phyloP scores from a whole-genome alignment of 2,113 vertebrate genomes.

The Calonectris borealis region DNA sequence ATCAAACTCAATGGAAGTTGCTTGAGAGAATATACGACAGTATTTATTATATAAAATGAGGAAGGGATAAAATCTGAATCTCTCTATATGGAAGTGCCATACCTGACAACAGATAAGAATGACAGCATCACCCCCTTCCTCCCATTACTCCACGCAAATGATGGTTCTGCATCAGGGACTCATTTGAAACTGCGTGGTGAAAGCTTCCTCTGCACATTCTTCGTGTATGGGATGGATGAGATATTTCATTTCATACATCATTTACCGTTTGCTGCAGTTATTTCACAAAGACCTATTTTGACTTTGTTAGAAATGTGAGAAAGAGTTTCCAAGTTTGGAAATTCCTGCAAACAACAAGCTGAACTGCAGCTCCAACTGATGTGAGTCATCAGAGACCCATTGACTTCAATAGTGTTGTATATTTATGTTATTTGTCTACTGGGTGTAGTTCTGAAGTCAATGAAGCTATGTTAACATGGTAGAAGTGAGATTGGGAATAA shows the following conservation, averaged over 20 bases:
- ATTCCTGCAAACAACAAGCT: conserved; percentile 16
- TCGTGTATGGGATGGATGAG: conserved; percentile 19
- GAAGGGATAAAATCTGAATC: not conserved
- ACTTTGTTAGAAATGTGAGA: conserved; percentile 39
- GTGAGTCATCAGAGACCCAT: conserved; percentile 30
- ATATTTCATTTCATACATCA: conserved; percentile 62
- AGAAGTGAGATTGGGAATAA: not conserved
- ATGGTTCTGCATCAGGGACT: not conserved
- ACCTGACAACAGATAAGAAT: conserved; percentile 24
- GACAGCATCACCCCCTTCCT: conserved; percentile 13
- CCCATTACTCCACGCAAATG: not conserved
- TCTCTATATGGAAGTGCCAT: not conserved
- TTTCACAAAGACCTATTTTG: conserved; percentile 56
- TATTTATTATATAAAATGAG: not conserved
- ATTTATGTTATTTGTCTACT: conserved; percentile 8
- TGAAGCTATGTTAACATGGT: not conserved
- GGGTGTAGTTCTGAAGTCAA: not conserved
- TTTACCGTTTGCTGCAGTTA: conserved; percentile 52
- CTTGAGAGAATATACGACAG: not conserved
- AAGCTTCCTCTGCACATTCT: conserved; percentile 26
- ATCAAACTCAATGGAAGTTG: not conserved
- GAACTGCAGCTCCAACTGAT: not conserved
- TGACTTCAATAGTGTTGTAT: not conserved
- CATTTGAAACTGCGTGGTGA: not conserved
- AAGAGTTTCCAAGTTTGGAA: conserved; percentile 41